Percentiles rank a stretch among this genome's conserved stretches.
phyloP scores from a whole-genome alignment of 1,140 invertebrate genomes.

The Drosophila equinoxialis region DNA sequence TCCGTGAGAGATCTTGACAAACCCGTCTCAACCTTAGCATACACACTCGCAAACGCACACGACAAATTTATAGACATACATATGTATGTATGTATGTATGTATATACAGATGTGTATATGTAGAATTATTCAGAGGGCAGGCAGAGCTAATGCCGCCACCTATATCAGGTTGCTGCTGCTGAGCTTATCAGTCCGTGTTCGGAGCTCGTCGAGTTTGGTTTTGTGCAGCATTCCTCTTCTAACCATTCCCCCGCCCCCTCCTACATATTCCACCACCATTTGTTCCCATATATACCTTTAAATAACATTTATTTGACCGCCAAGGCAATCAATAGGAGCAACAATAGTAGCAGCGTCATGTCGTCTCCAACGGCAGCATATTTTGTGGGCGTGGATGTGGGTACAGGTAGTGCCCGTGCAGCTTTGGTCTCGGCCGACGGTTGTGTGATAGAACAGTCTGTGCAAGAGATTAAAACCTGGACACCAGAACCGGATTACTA shows the following conservation, averaged over 20 bases:
- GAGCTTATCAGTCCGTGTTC: slow-evolving; percentile 59
- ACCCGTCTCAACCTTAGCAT: slow-evolving; percentile 16
- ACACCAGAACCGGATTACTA: slow-evolving; percentile 91
- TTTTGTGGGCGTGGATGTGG: slow-evolving; percentile 97
- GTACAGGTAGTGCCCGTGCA: slow-evolving; percentile 93
- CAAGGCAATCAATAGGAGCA: slow-evolving; percentile 35
- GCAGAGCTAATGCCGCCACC: background rate
- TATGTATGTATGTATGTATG: background rate
- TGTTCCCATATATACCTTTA: background rate
- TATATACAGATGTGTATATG: background rate
- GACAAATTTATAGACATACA: background rate
- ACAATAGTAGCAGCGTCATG: background rate
- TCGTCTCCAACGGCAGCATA: slow-evolving; percentile 75
- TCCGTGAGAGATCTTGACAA: slow-evolving; percentile 17
- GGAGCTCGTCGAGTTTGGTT: slow-evolving; percentile 44
- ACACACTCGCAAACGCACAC: background rate
- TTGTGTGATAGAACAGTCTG: slow-evolving; percentile 86
- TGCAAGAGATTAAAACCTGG: slow-evolving; percentile 89
- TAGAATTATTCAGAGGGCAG: slow-evolving; percentile 1
- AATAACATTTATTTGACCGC: slow-evolving; percentile 75
- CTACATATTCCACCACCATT: background rate
- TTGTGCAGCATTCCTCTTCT: slow-evolving; percentile 32
- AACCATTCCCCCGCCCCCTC: background rate
- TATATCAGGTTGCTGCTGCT: slow-evolving; percentile 30
- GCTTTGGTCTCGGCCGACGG: slow-evolving; percentile 89